These are phyloP conservation scores for Plutomurus gul DNA, from an alignment of 1,140 invertebrate species.

Conservation along the genomic window DNA sequence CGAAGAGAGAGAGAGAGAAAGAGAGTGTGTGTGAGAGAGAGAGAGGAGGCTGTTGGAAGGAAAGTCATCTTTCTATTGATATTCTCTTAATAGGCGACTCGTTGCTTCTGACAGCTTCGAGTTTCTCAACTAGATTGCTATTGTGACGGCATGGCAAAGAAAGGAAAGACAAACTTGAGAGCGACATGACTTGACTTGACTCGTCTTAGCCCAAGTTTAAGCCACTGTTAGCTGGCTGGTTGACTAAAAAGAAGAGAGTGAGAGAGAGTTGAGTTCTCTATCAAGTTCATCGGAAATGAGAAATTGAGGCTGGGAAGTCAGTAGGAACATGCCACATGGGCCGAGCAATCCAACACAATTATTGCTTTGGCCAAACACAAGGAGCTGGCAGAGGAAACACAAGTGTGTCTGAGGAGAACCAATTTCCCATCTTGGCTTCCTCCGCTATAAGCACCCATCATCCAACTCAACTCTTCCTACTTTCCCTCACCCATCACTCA, in stretches of 20 bases:
- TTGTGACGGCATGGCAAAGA: conserved; percentile 9
- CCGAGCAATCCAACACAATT: conserved; percentile 25
- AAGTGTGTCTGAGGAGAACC: conserved; percentile 30
- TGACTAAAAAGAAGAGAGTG: background rate
- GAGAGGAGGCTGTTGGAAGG: background rate
- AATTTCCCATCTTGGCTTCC: conserved; percentile 33
- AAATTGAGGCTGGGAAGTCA: conserved; percentile 27
- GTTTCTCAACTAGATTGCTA: conserved; percentile 9
- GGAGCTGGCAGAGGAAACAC: conserved; percentile 24
- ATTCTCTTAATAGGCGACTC: conserved; percentile 22
- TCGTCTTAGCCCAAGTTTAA: background rate
- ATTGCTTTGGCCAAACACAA: conserved; percentile 23
- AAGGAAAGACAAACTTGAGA: conserved; percentile 6
- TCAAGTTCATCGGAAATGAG: conserved; percentile 26
- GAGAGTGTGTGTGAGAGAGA: background rate
- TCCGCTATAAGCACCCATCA: conserved; percentile 5
- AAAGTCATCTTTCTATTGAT: conserved; percentile 26
- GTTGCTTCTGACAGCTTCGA: conserved; percentile 24
- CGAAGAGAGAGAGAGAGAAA: background rate
- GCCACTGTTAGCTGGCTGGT: background rate
- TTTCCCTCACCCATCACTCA: background rate
- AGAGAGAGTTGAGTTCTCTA: conserved; percentile 8
- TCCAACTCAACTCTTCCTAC: background rate
- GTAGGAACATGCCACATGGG: conserved; percentile 19
- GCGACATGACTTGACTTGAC: background rate